phyloP scores from a whole-genome alignment of 2,888 invertebrate species.

The Nephrocerus scutellatus region DNA sequence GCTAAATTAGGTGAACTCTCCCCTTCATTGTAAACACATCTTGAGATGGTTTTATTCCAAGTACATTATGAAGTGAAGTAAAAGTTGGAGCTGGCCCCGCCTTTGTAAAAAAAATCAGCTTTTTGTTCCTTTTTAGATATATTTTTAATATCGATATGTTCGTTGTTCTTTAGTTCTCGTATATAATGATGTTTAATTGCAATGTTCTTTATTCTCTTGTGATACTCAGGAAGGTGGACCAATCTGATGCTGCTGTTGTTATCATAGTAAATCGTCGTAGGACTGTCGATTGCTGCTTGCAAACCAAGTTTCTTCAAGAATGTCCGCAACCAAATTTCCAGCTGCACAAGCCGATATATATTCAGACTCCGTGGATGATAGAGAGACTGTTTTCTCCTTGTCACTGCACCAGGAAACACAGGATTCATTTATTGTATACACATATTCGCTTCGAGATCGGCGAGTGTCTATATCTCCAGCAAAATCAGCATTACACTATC shows the following conservation, averaged over 20 bases:
- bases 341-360: slow-evolving; percentile 1
- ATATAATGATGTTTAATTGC: slow-evolving; percentile 4
- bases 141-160: slow-evolving; percentile 4
- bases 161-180: slow-evolving; percentile 1
- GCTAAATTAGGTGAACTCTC: too few species aligned
- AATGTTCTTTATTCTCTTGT: slow-evolving; percentile 4
- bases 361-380: slow-evolving; percentile 4
- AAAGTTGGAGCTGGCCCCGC: too few species aligned
- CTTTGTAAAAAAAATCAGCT: too few species aligned
- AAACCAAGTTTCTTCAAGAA: not conserved
- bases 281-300: not conserved
- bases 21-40: too few species aligned
- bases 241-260: slow-evolving; percentile 1
- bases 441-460: slow-evolving; percentile 3
- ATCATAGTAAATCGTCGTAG: not conserved
- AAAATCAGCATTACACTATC: slow-evolving; percentile 4
- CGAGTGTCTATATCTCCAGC: too few species aligned
- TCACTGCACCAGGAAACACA: slow-evolving; percentile 6
- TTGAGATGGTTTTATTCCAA: too few species aligned
- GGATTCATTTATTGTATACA: slow-evolving; percentile 10
- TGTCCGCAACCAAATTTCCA: not conserved
- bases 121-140: too few species aligned
- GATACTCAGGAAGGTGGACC: slow-evolving; percentile 2
- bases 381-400: slow-evolving; percentile 5
- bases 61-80: too few species aligned